Evolutionary conservation across 1,140 invertebrate species (phyloP).

Genomic region (Chymomyza costata): DNA sequence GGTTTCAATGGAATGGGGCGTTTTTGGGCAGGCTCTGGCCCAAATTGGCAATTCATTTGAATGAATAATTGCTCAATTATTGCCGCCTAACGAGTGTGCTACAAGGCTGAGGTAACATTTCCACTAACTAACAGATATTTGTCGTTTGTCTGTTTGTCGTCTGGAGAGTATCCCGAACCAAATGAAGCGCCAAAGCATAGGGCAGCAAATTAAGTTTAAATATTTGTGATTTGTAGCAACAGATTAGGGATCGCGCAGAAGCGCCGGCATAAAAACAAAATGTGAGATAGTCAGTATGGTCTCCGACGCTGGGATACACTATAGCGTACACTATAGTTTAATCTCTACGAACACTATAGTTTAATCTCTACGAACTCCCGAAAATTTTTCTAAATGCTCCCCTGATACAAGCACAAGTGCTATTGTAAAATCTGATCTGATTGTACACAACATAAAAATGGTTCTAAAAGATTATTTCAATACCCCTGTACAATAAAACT

Average conservation of each 20-base stretch:
- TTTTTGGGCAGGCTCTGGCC: slow-evolving; percentile 41
- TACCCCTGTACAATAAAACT: no score
- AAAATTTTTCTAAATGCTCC: no score
- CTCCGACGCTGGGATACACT: no score
- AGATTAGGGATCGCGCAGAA: slow-evolving; percentile 40
- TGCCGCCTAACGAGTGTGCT: slow-evolving; percentile 51
- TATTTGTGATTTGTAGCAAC: slow-evolving; percentile 36
- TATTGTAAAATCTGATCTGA: no score
- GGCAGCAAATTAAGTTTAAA: slow-evolving; percentile 38
- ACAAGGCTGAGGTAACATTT: slow-evolving; percentile 8
- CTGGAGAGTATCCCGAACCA: background rate
- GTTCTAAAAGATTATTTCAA: no score
- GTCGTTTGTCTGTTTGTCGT: slow-evolving; percentile 50
- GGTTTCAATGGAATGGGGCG: slow-evolving; percentile 4
- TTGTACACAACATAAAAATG: no score
- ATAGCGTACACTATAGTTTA: no score
- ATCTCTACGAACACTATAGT: no score
- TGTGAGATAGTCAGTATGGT: no score
- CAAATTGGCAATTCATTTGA: slow-evolving; percentile 73
- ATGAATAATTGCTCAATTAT: slow-evolving; percentile 76
- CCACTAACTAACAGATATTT: slow-evolving; percentile 59
- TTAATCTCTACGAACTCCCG: no score
- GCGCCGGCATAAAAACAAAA: no score
- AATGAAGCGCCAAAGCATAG: background rate
- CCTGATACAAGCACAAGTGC: no score